A percentile compares a stretch with the other conserved stretches of the same genome.
Conservation (phyloP, 1,140 invertebrate genomes). For the Araneus ventricosus region DNA sequence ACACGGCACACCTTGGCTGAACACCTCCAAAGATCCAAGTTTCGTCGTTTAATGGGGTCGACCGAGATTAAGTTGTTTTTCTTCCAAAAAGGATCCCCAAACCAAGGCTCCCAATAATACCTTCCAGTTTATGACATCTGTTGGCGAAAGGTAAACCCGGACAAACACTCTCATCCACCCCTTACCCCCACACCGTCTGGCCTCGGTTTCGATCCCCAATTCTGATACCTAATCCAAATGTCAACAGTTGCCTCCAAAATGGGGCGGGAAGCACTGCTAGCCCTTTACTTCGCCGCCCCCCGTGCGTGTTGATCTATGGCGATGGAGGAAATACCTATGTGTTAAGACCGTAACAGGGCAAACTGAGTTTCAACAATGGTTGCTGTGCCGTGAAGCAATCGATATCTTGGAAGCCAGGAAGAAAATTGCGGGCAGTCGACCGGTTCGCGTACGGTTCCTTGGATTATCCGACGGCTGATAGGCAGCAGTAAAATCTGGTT, state of each 20-base stretch:
- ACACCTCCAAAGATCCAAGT: neutral
- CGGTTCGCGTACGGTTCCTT: too few relatives aligned
- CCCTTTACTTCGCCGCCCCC: neutral
- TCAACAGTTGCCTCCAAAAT: constrained; percentile 52
- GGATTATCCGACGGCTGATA: neutral
- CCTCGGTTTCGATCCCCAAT: constrained; percentile 8
- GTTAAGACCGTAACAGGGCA: neutral
- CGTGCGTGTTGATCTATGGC: neutral
- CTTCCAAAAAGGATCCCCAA: neutral
- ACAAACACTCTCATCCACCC: neutral
- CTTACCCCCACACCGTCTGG: neutral
- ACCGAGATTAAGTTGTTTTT: constrained; percentile 11
- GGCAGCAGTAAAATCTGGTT: neutral
- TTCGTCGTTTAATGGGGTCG: neutral
- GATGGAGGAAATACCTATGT: neutral
- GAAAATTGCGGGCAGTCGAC: neutral
- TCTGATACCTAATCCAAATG: constrained; percentile 68
- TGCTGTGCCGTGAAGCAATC: neutral
- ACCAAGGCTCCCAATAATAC: constrained; percentile 36
- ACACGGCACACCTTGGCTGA: too few relatives aligned
- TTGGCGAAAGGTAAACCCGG: constrained; percentile 69
- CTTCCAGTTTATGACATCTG: constrained; percentile 73
- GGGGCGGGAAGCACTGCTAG: neutral
- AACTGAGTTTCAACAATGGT: neutral
- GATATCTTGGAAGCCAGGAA: neutral